Percentiles rank a stretch among this genome's conserved stretches.
phyloP scores from a whole-genome alignment of 2,888 invertebrate genomes.

The Eulithis prunata region DNA sequence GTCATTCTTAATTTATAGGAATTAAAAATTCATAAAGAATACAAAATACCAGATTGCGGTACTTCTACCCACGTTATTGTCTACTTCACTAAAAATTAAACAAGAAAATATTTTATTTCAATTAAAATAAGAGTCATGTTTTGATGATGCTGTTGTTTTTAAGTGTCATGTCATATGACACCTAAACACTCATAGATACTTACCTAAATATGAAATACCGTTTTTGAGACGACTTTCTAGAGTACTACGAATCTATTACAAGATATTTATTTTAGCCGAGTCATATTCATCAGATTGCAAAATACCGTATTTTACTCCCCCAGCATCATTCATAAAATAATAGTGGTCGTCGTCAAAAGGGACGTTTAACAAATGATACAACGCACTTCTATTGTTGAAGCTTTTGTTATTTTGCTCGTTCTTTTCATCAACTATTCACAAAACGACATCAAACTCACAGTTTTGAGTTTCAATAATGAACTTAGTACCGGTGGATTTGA shows the following conservation, averaged over 20 bases:
- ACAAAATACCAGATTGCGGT: no score
- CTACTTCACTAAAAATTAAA: no score
- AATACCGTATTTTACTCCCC: constrained; percentile 64
- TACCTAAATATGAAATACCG: no score
- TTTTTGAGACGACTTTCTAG: not conserved
- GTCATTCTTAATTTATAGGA: no score
- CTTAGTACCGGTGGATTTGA: constrained; percentile 16
- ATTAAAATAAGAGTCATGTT: no score
- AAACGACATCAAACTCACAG: constrained; percentile 49
- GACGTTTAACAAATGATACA: constrained; percentile 84
- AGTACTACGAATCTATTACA: not conserved
- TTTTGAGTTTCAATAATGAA: constrained; percentile 20
- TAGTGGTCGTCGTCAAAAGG: constrained; percentile 80
- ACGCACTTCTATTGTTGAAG: constrained; percentile 79
- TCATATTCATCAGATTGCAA: constrained; percentile 57
- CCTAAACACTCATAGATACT: no score
- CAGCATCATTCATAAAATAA: constrained; percentile 81
- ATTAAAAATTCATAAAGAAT: no score
- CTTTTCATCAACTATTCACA: constrained; percentile 50
- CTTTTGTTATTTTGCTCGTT: constrained; percentile 77
- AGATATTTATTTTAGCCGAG: constrained; percentile 31
- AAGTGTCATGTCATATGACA: no score
- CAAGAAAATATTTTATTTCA: no score
- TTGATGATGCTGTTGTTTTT: no score
- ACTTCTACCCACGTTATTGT: no score